Evolutionary conservation across 2,888 invertebrate species (phyloP).

Genomic region (Hermodice carunculata): DNA sequence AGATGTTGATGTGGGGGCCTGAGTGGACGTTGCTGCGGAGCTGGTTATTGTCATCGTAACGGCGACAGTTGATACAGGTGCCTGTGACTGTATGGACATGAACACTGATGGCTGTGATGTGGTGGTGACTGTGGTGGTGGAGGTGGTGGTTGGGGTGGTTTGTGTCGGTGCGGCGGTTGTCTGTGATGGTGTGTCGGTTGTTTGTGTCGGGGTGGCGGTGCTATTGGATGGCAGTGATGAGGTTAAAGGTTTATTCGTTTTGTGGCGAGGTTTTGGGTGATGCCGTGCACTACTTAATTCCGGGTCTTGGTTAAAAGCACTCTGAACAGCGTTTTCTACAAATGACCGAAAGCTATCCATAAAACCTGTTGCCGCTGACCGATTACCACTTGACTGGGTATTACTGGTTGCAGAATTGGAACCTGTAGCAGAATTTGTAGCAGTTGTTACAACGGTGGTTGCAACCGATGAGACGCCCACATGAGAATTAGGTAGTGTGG

Average conservation of each 20-base stretch:
- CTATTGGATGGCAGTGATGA: background rate
- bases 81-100: background rate
- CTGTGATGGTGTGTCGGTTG: slow-evolving; percentile 15
- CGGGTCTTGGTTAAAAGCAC: slow-evolving; percentile 60
- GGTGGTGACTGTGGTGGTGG: slow-evolving; percentile 25
- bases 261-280: background rate
- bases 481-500: no score
- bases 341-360: slow-evolving; percentile 67
- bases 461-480: no score
- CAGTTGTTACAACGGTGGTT: background rate
- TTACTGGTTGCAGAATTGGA: background rate
- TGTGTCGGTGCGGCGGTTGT: slow-evolving; percentile 3
- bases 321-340: slow-evolving; percentile 66
- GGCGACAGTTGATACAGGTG: slow-evolving; percentile 21
- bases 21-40: slow-evolving; percentile 34
- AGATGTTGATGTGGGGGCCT: slow-evolving; percentile 31
- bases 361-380: slow-evolving; percentile 43
- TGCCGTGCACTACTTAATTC: slow-evolving; percentile 28
- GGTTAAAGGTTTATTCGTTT: background rate
- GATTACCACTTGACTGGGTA: no score
- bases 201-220: slow-evolving; percentile 9
- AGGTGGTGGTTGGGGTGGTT: slow-evolving; percentile 5
- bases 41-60: slow-evolving; percentile 48
- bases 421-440: background rate
- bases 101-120: background rate